Evolutionary conservation across 2,888 invertebrate species (phyloP).

Genomic region (Hesperia comma): DNA sequence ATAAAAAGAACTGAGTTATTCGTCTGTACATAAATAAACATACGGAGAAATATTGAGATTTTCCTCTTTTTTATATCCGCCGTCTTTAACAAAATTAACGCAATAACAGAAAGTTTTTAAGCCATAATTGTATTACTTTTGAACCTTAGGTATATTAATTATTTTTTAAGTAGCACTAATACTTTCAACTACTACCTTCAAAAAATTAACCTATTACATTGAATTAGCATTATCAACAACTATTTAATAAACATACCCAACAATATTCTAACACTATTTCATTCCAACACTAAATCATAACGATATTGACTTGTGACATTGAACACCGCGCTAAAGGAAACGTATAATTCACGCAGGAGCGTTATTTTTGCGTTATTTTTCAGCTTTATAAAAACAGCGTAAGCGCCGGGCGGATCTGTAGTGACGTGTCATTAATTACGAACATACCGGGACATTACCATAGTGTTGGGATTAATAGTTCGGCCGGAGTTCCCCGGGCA

Average conservation of each 20-base stretch:
- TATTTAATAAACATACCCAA: neutral
- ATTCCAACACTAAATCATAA: constrained; percentile 3
- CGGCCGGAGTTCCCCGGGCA: constrained; percentile 19
- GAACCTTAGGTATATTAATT: too few species aligned
- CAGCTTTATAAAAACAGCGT: constrained; percentile 14
- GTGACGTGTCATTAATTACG: constrained; percentile 38
- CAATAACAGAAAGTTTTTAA: too few species aligned
- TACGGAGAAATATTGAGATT: too few species aligned
- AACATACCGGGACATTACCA: constrained; percentile 38
- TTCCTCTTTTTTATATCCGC: too few species aligned
- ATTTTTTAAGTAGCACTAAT: too few species aligned
- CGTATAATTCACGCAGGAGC: constrained; percentile 14
- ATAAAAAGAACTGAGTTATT: too few species aligned
- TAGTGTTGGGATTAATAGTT: constrained; percentile 32
- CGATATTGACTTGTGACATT: constrained; percentile 15
- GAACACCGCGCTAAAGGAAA: constrained; percentile 8
- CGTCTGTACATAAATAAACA: too few species aligned
- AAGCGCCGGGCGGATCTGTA: constrained; percentile 37
- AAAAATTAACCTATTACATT: too few species aligned
- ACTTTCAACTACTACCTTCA: too few species aligned
- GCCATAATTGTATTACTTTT: too few species aligned
- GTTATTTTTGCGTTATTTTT: constrained; percentile 20
- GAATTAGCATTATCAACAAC: too few species aligned
- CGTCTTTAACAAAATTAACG: too few species aligned
- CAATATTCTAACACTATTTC: neutral